These are phyloP conservation scores for Sciurus carolinensis DNA, from an alignment of 2,797 vertebrate species.

Conservation along the genomic window DNA sequence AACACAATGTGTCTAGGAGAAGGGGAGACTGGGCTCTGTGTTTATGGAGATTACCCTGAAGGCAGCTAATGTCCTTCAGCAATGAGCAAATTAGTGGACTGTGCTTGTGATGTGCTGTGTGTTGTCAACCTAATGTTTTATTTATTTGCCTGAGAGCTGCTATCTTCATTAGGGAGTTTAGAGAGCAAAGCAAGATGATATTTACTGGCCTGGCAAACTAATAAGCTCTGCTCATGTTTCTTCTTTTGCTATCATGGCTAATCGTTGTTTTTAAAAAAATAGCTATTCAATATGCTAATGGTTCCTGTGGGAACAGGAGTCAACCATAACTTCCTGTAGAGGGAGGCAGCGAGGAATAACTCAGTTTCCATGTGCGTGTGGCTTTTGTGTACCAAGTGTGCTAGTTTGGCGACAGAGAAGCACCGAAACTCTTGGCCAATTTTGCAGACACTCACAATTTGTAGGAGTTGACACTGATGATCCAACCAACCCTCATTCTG, in stretches of 20 bases:
- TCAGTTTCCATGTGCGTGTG: neutral
- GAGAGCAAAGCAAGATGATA: slow-evolving; percentile 75
- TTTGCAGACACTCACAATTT: neutral
- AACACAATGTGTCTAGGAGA: slow-evolving; percentile 43
- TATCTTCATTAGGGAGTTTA: slow-evolving; percentile 83
- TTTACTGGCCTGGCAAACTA: slow-evolving; percentile 78
- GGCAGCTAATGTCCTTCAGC: slow-evolving; percentile 73
- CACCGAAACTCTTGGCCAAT: neutral
- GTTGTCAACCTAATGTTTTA: slow-evolving; percentile 81
- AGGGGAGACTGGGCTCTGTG: neutral
- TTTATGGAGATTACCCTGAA: slow-evolving; percentile 51
- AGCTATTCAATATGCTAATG: slow-evolving; percentile 69
- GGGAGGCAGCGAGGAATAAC: neutral
- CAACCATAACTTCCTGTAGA: slow-evolving; percentile 31
- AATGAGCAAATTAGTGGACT: slow-evolving; percentile 69
- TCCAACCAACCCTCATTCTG: neutral
- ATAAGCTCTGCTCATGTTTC: slow-evolving; percentile 77
- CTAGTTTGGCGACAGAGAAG: neutral
- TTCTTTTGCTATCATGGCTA: slow-evolving; percentile 73
- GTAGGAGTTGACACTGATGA: neutral
- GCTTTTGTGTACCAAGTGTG: neutral
- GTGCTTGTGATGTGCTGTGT: slow-evolving; percentile 56
- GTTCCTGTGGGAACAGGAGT: neutral
- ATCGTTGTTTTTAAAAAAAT: slow-evolving; percentile 47
- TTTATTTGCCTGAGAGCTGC: slow-evolving; percentile 81